A percentile compares a stretch with the other conserved stretches of the same genome.
These are phyloP conservation scores for Brachionus paranguensis DNA, from an alignment of 1,140 invertebrate genomes.

Conservation along the genomic window DNA sequence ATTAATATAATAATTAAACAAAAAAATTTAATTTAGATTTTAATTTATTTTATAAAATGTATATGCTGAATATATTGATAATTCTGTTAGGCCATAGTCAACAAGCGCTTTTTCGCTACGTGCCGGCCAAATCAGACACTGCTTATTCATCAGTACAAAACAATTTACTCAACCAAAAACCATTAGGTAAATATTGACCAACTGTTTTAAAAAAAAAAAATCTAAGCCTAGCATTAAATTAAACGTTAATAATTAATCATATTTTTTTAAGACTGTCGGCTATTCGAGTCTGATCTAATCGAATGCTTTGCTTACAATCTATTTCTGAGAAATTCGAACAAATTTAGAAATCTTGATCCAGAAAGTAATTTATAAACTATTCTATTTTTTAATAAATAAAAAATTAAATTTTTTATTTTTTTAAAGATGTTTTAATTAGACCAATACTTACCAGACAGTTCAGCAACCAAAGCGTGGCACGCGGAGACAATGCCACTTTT, in stretches of 20 bases:
- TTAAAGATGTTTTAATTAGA: background rate
- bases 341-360: background rate
- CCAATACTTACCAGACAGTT: conserved; percentile 31
- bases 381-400: background rate
- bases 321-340: background rate
- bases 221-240: background rate
- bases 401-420: background rate
- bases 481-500: conserved; percentile 21
- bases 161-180: background rate
- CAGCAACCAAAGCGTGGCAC: background rate
- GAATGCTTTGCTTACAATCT: conserved; percentile 40
- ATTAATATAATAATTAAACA: background rate
- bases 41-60: conserved; percentile 16
- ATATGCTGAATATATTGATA: background rate
- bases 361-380: conserved; percentile 5
- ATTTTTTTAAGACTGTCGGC: conserved; percentile 3
- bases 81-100: background rate
- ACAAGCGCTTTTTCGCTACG: background rate
- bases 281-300: conserved; percentile 28
- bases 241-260: background rate
- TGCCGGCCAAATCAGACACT: background rate
- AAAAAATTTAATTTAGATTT: background rate
- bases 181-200: conserved; percentile 20
- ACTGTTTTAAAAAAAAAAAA: background rate
- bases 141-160: conserved; percentile 2